Conservation (phyloP, 2,888 invertebrate species). For the Incurvaria masculella region DNA sequence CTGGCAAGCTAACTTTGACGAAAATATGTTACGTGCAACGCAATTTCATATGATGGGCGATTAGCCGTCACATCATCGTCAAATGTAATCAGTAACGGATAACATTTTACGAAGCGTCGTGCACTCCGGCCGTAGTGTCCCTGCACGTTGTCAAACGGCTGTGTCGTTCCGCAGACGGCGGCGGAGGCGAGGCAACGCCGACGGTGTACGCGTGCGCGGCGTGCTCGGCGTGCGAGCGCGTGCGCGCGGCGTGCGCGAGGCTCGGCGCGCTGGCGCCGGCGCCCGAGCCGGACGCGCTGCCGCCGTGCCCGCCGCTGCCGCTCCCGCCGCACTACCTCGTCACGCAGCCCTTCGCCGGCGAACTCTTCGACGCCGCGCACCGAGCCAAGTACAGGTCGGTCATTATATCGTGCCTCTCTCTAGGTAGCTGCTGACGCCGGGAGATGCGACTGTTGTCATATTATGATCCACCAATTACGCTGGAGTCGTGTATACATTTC, state of each 20-base stretch:
- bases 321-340: conserved; percentile 54
- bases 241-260: conserved; percentile 49
- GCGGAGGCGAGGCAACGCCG: conserved; percentile 38
- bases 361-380: conserved; percentile 65
- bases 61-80: too few relatives aligned
- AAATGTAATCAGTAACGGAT: too few relatives aligned
- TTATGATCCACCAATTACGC: too few relatives aligned
- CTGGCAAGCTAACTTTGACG: too few relatives aligned
- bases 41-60: too few relatives aligned
- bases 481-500: too few relatives aligned
- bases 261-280: conserved; percentile 45
- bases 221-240: conserved; percentile 49
- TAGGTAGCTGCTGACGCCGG: too few relatives aligned
- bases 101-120: too few relatives aligned
- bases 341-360: conserved; percentile 69
- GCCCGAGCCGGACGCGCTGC: conserved; percentile 32
- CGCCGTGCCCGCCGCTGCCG: conserved; percentile 34
- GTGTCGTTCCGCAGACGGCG: conserved; percentile 8
- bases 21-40: too few relatives aligned
- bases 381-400: conserved; percentile 48
- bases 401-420: background rate
- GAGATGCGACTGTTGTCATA: too few relatives aligned
- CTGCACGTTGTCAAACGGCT: conserved; percentile 5
- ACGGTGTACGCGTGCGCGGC: conserved; percentile 46
- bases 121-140: too few relatives aligned